Evolutionary conservation across 2,888 invertebrate species (phyloP).

Genomic region (Pegoplata infirma): DNA sequence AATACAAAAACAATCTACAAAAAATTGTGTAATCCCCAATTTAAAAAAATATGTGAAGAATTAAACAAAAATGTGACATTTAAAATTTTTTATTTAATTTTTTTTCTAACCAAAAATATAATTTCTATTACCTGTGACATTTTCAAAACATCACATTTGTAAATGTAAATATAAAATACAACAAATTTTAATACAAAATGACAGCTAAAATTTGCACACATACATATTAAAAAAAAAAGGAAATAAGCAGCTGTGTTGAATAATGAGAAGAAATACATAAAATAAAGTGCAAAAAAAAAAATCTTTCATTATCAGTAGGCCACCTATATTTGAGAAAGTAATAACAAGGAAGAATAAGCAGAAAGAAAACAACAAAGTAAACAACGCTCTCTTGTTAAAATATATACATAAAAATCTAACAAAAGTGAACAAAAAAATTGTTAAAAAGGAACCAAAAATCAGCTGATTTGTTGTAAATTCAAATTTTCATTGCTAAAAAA

Average conservation of each 20-base stretch:
- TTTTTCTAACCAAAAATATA: slow-evolving; percentile 20
- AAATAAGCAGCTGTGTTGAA: slow-evolving; percentile 9
- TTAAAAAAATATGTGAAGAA: slow-evolving; percentile 32
- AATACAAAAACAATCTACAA: neutral
- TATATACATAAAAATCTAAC: neutral
- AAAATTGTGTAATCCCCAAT: too few species aligned
- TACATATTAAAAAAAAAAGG: too few species aligned
- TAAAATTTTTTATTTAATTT: neutral
- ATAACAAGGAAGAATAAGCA: slow-evolving; percentile 13
- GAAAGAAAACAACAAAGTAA: slow-evolving; percentile 10
- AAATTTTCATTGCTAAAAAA: neutral
- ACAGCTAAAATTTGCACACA: neutral
- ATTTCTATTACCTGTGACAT: too few species aligned
- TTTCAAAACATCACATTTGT: too few species aligned
- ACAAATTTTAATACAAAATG: neutral
- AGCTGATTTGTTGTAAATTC: slow-evolving; percentile 37
- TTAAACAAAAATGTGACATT: neutral
- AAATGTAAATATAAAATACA: slow-evolving; percentile 11
- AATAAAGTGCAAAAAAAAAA: slow-evolving; percentile 21
- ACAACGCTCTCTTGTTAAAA: neutral
- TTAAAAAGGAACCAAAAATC: neutral
- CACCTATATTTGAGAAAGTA: slow-evolving; percentile 46
- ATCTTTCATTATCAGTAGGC: slow-evolving; percentile 62
- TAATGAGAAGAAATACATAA: slow-evolving; percentile 3
- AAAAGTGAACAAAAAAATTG: slow-evolving; percentile 16